Conservation (phyloP, 2,113 vertebrate species). For the Polypterus bichir region DNA sequence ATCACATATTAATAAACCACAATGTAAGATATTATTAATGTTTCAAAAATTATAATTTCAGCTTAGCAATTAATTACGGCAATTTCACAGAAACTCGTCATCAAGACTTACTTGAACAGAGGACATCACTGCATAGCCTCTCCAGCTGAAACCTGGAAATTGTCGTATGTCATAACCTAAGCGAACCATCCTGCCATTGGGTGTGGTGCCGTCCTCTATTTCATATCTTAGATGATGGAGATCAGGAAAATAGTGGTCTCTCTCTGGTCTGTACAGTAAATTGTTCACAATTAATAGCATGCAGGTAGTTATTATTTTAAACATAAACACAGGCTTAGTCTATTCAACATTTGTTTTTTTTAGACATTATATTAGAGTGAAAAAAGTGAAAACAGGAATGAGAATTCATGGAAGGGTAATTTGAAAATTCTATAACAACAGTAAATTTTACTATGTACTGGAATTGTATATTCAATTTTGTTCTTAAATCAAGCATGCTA, state of each 20-base stretch:
- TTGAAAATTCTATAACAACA: no score
- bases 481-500: no score
- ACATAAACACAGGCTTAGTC: background rate
- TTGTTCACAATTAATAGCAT: background rate
- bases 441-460: no score
- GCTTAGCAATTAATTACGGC: no score
- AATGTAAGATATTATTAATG: no score
- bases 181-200: conserved; percentile 48
- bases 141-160: conserved; percentile 83
- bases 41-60: no score
- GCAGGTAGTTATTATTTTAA: background rate
- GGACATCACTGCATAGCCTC: conserved; percentile 74
- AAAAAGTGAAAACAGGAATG: no score
- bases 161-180: conserved; percentile 67
- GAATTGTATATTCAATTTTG: no score
- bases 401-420: no score
- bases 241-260: conserved; percentile 66
- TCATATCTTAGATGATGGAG: conserved; percentile 84
- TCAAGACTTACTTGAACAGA: conserved; percentile 57
- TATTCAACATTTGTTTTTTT: no score
- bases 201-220: conserved; percentile 67
- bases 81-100: background rate
- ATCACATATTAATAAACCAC: no score
- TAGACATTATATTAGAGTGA: no score
- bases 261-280: conserved; percentile 48